A percentile compares a stretch with the other conserved stretches of the same genome.
phyloP scores from a whole-genome alignment of 1,140 invertebrate species.

The Eupristina koningsbergeri region DNA sequence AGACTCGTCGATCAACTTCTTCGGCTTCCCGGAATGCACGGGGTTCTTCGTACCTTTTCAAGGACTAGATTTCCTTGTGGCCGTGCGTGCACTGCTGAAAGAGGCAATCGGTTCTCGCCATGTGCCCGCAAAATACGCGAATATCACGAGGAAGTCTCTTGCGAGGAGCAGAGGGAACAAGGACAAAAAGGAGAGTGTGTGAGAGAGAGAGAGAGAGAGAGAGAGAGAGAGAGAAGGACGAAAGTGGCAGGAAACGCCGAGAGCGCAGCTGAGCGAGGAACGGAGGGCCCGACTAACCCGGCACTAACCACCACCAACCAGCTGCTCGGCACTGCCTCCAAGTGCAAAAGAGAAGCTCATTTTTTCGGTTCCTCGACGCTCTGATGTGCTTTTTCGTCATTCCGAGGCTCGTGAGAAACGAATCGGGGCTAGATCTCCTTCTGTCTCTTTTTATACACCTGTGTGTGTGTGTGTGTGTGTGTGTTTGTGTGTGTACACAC shows the following conservation, averaged over 20 bases:
- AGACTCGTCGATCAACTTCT: slow-evolving; percentile 49
- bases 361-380: background rate
- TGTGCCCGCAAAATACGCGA: slow-evolving; percentile 24
- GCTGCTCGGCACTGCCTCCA: slow-evolving; percentile 23
- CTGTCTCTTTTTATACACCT: no score
- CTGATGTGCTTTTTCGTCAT: background rate
- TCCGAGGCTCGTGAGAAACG: slow-evolving; percentile 36
- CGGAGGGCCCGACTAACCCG: slow-evolving; percentile 16
- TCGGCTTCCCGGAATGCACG: slow-evolving; percentile 40
- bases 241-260: slow-evolving; percentile 34
- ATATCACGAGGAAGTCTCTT: background rate
- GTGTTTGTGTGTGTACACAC: no score
- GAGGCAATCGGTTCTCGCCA: slow-evolving; percentile 20
- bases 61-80: slow-evolving; percentile 45
- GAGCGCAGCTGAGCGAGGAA: slow-evolving; percentile 50
- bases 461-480: no score
- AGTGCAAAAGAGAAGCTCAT: background rate
- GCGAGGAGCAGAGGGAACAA: slow-evolving; percentile 38
- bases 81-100: background rate
- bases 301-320: no score
- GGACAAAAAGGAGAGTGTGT: slow-evolving; percentile 20
- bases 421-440: no score
- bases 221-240: background rate
- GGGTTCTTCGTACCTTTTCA: slow-evolving; percentile 28
- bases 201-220: slow-evolving; percentile 3